A percentile compares a stretch with the other conserved stretches of the same genome.
phyloP scores from a whole-genome alignment of 2,113 vertebrate genomes.

The Cygnus atratus region DNA sequence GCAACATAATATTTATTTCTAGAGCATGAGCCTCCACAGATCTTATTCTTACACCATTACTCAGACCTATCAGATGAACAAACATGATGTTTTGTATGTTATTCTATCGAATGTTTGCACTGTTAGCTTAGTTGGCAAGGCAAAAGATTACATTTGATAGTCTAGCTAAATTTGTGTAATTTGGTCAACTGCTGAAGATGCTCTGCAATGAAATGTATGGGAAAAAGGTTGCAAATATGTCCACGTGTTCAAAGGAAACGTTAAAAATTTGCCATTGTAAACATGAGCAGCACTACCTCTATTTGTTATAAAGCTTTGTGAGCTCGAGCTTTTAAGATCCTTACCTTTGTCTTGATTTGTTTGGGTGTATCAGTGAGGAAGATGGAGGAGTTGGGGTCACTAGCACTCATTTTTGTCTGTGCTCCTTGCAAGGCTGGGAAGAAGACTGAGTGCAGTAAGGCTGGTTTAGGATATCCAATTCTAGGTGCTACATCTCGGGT shows the following conservation, averaged over 20 bases:
- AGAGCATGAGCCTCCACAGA: not conserved
- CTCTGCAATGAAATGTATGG: not conserved
- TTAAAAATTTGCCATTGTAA: not conserved
- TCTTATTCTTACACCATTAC: not conserved
- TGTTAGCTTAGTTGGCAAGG: not conserved
- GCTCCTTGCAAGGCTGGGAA: constrained; percentile 97
- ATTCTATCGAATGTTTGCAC: not conserved
- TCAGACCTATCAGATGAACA: not conserved
- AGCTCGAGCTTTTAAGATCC: not conserved
- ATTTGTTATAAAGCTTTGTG: not conserved
- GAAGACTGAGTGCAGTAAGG: constrained; percentile 93
- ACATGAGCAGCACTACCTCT: not conserved
- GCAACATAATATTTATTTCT: constrained; percentile 2
- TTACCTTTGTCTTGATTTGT: constrained; percentile 97
- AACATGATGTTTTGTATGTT: not conserved
- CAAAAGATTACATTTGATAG: not conserved
- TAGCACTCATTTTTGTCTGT: constrained; percentile 98
- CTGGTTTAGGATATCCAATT: constrained; percentile 91
- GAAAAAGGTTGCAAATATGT: not conserved
- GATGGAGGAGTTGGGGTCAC: constrained; percentile 94
- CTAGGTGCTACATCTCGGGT: constrained; percentile 95
- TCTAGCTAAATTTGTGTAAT: not conserved
- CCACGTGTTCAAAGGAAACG: not conserved
- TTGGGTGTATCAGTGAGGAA: constrained; percentile 96
- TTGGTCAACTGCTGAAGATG: not conserved